Evolutionary conservation across 64 coral and sea anemone genomes (phyloP).

Genomic region (Anthopleura sola): DNA sequence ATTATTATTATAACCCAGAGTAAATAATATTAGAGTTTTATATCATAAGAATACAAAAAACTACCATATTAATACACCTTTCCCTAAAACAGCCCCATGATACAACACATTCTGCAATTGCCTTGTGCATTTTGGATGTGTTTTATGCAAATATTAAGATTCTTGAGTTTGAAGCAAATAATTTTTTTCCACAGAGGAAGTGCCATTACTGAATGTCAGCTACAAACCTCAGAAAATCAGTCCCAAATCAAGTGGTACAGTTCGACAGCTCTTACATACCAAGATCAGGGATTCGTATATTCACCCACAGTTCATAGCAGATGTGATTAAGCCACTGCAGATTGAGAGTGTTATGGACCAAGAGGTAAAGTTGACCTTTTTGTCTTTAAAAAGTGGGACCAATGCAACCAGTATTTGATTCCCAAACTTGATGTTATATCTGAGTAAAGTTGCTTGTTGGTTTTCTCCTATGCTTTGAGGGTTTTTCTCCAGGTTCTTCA

Average conservation of each 20-base stretch:
- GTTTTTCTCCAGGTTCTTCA: too few relatives aligned
- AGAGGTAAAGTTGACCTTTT: constrained; percentile 38
- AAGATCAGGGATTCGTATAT: constrained; percentile 96
- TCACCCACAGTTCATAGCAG: constrained; percentile 96
- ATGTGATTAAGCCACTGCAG: constrained; percentile 97
- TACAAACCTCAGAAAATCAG: constrained; percentile 99
- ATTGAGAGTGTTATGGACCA: constrained; percentile 95
- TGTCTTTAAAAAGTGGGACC: too few relatives aligned
- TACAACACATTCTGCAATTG: too few relatives aligned
- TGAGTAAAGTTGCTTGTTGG: too few relatives aligned
- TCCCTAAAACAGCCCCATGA: too few relatives aligned
- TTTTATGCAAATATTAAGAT: not conserved
- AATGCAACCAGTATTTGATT: too few relatives aligned
- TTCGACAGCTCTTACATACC: constrained; percentile 74
- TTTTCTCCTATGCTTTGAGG: too few relatives aligned
- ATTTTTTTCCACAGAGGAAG: constrained; percentile 56
- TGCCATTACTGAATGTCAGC: constrained; percentile 86
- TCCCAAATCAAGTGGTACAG: constrained; percentile 91
- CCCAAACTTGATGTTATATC: too few relatives aligned
- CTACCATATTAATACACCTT: not conserved
- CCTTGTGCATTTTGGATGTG: too few relatives aligned
- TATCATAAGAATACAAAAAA: not conserved
- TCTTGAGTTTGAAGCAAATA: not conserved
- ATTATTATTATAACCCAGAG: too few relatives aligned
- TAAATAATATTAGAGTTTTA: not conserved